A percentile compares a stretch with the other conserved stretches of the same genome.
Conservation (phyloP, 30 jellyfish, hydroid and myxozoan species). For the Turritopsis rubra region DNA sequence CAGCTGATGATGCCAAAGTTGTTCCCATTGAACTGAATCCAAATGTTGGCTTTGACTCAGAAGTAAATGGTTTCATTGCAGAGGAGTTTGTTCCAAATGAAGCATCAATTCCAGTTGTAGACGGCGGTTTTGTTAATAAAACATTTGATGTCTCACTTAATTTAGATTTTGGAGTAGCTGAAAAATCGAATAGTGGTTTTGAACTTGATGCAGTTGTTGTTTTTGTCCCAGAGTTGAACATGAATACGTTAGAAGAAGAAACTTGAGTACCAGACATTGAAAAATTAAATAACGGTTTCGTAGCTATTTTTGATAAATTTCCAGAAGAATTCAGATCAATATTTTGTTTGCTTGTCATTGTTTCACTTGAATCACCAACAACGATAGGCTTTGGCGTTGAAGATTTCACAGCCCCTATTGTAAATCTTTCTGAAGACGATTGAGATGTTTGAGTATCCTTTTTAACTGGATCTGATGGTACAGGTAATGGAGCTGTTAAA, state of each 20-base stretch:
- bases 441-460: background rate
- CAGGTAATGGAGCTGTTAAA: constrained; percentile 15
- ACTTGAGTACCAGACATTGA: background rate
- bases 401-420: too few species aligned
- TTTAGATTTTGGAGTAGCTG: background rate
- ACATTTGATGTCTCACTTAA: background rate
- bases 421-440: too few species aligned
- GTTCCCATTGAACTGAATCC: background rate
- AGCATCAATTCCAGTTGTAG: background rate
- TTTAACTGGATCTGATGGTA: constrained; percentile 26
- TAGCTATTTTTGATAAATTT: background rate
- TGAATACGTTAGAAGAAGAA: background rate
- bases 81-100: background rate
- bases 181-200: background rate
- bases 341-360: too few species aligned
- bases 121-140: background rate
- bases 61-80: background rate
- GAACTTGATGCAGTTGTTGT: constrained; percentile 4
- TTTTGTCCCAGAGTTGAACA: background rate
- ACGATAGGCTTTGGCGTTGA: too few species aligned
- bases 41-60: background rate
- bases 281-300: constrained; percentile 13
- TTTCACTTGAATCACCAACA: background rate
- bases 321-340: background rate
- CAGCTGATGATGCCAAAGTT: background rate